Evolutionary conservation across 2,113 vertebrate species (phyloP).

Genomic region (Thunnus maccoyii): DNA sequence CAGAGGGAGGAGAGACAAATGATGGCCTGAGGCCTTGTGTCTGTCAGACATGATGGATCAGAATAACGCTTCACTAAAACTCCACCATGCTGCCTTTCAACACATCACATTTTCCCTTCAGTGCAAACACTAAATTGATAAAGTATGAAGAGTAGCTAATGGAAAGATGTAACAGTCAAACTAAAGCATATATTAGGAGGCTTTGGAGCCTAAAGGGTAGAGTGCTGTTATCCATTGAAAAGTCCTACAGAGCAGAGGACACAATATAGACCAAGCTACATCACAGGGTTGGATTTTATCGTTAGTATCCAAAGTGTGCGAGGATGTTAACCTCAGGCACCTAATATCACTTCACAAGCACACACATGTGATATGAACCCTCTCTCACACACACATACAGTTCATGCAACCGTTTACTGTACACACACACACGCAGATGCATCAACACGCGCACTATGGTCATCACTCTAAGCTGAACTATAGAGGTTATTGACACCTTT

Average conservation of each 20-base stretch:
- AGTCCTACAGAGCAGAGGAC: constrained; percentile 54
- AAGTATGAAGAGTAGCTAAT: constrained; percentile 75
- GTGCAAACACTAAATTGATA: constrained; percentile 81
- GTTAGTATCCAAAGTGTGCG: constrained; percentile 55
- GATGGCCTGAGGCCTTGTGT: constrained; percentile 73
- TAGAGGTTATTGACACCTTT: constrained; percentile 1
- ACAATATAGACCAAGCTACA: constrained; percentile 60
- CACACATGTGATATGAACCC: constrained; percentile 18
- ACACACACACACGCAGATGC: not conserved
- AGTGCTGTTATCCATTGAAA: constrained; percentile 57
- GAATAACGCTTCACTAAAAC: constrained; percentile 76
- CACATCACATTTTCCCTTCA: constrained; percentile 71
- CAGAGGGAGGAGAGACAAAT: constrained; percentile 74
- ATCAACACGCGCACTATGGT: not conserved
- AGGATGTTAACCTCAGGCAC: constrained; percentile 61
- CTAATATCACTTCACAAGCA: constrained; percentile 30
- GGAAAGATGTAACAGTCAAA: constrained; percentile 80
- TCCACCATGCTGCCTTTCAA: constrained; percentile 64
- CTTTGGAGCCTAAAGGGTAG: constrained; percentile 68
- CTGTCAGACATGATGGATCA: constrained; percentile 81
- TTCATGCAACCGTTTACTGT: constrained; percentile 16
- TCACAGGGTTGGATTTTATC: constrained; percentile 69
- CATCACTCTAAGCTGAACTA: constrained; percentile 2
- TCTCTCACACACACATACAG: constrained; percentile 16
- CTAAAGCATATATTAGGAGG: constrained; percentile 74